Evolutionary conservation across 1,140 invertebrate genomes (phyloP).

Genomic region (Caenorhabditis remanei): DNA sequence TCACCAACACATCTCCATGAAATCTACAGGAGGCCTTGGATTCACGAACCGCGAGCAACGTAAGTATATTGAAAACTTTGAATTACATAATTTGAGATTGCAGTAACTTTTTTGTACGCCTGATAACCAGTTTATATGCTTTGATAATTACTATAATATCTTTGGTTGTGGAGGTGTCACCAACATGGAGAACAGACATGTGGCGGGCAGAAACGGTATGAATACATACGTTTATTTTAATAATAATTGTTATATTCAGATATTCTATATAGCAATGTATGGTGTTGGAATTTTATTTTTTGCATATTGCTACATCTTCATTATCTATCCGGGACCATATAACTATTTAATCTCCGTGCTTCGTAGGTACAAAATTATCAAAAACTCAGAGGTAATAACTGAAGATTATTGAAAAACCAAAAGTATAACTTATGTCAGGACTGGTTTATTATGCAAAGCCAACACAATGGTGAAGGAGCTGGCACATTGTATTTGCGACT

Average conservation of each 20-base stretch:
- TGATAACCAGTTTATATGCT: slow-evolving; percentile 74
- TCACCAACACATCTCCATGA: slow-evolving; percentile 43
- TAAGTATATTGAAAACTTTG: slow-evolving; percentile 5
- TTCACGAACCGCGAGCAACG: slow-evolving; percentile 40
- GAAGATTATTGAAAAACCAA: slow-evolving; percentile 18
- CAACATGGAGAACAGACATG: slow-evolving; percentile 75
- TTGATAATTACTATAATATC: slow-evolving; percentile 76
- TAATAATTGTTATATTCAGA: slow-evolving; percentile 67
- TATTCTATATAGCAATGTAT: slow-evolving; percentile 77
- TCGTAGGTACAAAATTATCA: slow-evolving; percentile 17
- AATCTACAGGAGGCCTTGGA: slow-evolving; percentile 23
- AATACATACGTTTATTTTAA: not conserved
- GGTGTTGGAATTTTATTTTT: slow-evolving; percentile 74
- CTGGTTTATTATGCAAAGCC: slow-evolving; percentile 62
- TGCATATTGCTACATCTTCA: slow-evolving; percentile 75
- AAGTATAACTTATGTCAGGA: slow-evolving; percentile 21
- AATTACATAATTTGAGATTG: slow-evolving; percentile 47
- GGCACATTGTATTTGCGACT: slow-evolving; percentile 75
- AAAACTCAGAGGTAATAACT: slow-evolving; percentile 30
- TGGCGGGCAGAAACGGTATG: slow-evolving; percentile 74
- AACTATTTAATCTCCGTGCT: slow-evolving; percentile 60
- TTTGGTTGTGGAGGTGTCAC: slow-evolving; percentile 74
- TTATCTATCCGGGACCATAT: slow-evolving; percentile 73
- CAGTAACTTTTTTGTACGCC: slow-evolving; percentile 75
- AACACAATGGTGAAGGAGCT: slow-evolving; percentile 71